Conservation (phyloP, 1,140 invertebrate species). For the Teleogryllus occipitalis region DNA sequence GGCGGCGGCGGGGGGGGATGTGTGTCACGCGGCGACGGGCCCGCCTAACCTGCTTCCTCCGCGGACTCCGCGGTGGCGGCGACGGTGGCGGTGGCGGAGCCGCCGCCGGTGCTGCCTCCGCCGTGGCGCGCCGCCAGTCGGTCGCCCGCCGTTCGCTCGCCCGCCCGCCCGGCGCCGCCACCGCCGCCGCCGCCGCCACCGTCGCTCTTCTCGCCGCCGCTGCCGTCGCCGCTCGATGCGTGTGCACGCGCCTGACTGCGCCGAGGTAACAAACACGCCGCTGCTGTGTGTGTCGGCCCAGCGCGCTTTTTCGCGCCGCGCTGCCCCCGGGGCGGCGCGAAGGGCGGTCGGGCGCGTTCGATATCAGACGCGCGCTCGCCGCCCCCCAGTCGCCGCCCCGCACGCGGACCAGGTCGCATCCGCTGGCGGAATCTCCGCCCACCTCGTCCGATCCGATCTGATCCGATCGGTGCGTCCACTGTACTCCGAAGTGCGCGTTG, state of each 20-base stretch:
- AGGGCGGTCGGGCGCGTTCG: neutral
- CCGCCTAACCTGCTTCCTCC: neutral
- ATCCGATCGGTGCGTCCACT: too few relatives aligned
- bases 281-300: neutral
- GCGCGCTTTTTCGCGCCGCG: too few relatives aligned
- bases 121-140: neutral
- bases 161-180: too few relatives aligned
- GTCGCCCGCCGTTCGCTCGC: neutral
- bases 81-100: neutral
- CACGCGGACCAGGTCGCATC: neutral
- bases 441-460: too few relatives aligned
- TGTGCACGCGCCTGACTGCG: neutral
- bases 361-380: neutral
- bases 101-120: neutral
- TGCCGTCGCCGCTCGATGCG: neutral
- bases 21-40: too few relatives aligned
- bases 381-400: too few relatives aligned
- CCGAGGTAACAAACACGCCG: neutral
- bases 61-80: too few relatives aligned
- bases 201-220: neutral
- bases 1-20: too few relatives aligned
- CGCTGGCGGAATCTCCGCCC: too few relatives aligned
- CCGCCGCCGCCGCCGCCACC: too few relatives aligned
- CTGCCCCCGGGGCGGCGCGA: neutral
- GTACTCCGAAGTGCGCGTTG: too few relatives aligned